Percentiles rank a stretch among this genome's conserved stretches.
phyloP scores from a whole-genome alignment of 2,113 vertebrate genomes.

The Oncorhynchus nerka region DNA sequence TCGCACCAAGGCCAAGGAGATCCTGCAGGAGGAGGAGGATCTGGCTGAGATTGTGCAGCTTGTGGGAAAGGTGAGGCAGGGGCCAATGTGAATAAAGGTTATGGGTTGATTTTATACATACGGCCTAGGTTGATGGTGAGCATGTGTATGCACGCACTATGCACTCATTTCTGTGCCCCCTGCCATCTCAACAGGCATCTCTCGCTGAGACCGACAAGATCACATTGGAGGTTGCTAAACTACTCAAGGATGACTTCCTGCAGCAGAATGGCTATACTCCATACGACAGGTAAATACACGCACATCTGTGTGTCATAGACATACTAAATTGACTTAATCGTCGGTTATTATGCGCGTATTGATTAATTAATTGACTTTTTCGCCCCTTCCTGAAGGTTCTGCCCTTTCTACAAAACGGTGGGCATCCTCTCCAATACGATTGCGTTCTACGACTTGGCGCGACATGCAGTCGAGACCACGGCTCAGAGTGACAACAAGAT shows the following conservation, averaged over 20 bases:
- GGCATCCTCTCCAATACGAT: slow-evolving; percentile 98
- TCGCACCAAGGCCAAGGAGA: slow-evolving; percentile 95
- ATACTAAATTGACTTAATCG: not conserved
- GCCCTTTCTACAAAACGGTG: slow-evolving; percentile 97
- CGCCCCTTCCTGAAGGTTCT: slow-evolving; percentile 79
- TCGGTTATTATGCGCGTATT: not conserved
- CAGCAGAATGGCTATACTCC: slow-evolving; percentile 97
- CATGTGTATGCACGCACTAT: too few species aligned
- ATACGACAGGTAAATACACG: slow-evolving; percentile 85
- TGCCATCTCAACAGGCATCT: slow-evolving; percentile 80
- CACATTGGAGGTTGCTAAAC: slow-evolving; percentile 95
- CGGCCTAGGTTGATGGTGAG: too few species aligned
- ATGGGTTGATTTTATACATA: too few species aligned
- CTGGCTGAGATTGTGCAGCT: slow-evolving; percentile 97
- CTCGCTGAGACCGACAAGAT: slow-evolving; percentile 97
- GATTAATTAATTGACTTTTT: not conserved
- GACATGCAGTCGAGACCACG: slow-evolving; percentile 92
- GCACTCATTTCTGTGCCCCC: not conserved
- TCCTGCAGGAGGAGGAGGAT: slow-evolving; percentile 96
- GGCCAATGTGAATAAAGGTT: not conserved
- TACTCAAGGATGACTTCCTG: slow-evolving; percentile 97
- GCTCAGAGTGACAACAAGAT: slow-evolving; percentile 96
- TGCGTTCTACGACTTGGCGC: slow-evolving; percentile 94
- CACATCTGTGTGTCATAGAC: not conserved
- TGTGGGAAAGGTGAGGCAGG: slow-evolving; percentile 86